Percentiles rank a stretch among this genome's conserved stretches.
Conservation (phyloP, 2,113 vertebrate genomes). For the Pseudopodoces humilis region DNA sequence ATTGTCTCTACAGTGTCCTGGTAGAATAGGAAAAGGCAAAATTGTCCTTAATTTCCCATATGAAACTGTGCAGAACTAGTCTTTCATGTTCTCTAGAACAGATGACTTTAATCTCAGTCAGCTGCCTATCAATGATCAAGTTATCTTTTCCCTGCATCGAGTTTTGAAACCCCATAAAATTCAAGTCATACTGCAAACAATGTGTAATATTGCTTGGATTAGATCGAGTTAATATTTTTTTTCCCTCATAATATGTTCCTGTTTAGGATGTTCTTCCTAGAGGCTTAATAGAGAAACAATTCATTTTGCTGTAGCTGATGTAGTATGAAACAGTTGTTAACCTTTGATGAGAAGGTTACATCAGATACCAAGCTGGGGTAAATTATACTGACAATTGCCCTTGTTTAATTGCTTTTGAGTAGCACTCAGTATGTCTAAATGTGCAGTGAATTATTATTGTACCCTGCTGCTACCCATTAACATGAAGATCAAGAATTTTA, state of each 20-base stretch:
- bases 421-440: slow-evolving; percentile 6
- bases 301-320: background rate
- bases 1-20: background rate
- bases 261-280: background rate
- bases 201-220: background rate
- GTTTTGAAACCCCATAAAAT: background rate
- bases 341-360: slow-evolving; percentile 39
- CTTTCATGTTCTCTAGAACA: background rate
- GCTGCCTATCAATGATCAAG: background rate
- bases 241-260: background rate
- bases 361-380: slow-evolving; percentile 39
- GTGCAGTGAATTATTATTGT: slow-evolving; percentile 20
- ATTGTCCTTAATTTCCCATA: background rate
- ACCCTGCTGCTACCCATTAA: slow-evolving; percentile 33
- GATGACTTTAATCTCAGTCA: background rate
- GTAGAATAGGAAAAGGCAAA: background rate
- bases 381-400: slow-evolving; percentile 52
- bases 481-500: background rate
- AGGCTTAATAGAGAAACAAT: background rate
- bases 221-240: background rate
- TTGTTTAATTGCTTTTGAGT: slow-evolving; percentile 61
- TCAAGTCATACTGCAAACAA: background rate
- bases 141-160: background rate
- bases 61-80: background rate
- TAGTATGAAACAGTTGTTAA: slow-evolving; percentile 30